These are phyloP conservation scores for Pseudomyrmex gracilis DNA, from an alignment of 1,140 invertebrate species.

Conservation along the genomic window DNA sequence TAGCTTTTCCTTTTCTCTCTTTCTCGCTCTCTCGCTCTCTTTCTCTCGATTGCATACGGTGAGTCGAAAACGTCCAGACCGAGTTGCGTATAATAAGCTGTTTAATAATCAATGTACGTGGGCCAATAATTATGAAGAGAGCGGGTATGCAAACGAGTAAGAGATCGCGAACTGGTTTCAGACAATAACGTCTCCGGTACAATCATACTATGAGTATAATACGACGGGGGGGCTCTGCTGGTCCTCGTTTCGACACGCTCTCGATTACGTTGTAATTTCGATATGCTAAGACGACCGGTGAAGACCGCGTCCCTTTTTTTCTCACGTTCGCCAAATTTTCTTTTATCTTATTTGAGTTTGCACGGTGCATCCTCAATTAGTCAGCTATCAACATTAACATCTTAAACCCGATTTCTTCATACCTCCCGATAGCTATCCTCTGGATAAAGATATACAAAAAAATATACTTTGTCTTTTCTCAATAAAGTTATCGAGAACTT, in stretches of 20 bases:
- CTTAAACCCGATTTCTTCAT: too few species aligned
- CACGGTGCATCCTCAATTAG: conserved; percentile 40
- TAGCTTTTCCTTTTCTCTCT: neutral
- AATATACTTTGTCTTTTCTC: too few species aligned
- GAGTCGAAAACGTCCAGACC: conserved; percentile 61
- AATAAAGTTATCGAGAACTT: too few species aligned
- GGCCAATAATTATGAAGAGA: conserved; percentile 83
- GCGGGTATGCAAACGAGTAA: conserved; percentile 82
- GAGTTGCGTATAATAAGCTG: conserved; percentile 79
- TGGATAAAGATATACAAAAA: too few species aligned
- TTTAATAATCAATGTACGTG: conserved; percentile 85
- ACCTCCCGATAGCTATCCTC: too few species aligned
- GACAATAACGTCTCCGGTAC: conserved; percentile 79
- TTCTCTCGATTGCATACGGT: conserved; percentile 1
- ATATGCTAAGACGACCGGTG: conserved; percentile 80
- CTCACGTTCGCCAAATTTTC: conserved; percentile 75
- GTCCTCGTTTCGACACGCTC: conserved; percentile 79
- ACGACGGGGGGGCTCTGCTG: conserved; percentile 23
- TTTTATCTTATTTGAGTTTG: conserved; percentile 53
- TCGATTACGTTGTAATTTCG: conserved; percentile 85
- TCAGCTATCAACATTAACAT: conserved; percentile 9
- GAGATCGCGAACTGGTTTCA: conserved; percentile 83
- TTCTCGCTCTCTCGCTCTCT: too few species aligned
- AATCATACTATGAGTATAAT: conserved; percentile 75
- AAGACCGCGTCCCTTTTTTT: conserved; percentile 67